A percentile compares a stretch with the other conserved stretches of the same genome.
Conservation (phyloP, 2,113 vertebrate genomes). For the Microcebus lehilahytsara region DNA sequence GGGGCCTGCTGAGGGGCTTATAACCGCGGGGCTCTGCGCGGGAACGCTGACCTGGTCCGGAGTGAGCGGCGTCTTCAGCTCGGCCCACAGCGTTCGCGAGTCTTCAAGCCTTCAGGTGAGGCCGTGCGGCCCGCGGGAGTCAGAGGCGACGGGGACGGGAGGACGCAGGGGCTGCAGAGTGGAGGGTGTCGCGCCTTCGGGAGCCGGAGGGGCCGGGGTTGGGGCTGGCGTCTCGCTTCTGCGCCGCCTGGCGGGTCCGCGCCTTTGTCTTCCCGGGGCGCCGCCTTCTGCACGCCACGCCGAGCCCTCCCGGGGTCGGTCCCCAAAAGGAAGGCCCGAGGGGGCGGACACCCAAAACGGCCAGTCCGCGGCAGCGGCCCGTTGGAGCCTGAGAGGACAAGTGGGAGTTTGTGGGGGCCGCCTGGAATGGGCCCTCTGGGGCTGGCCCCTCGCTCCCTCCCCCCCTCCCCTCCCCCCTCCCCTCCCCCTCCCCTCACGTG, state of each 20-base stretch:
- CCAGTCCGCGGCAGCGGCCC: neutral
- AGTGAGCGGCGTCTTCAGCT: rapidly evolving
- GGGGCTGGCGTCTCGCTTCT: neutral
- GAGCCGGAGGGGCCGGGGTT: no score
- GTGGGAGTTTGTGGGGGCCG: neutral
- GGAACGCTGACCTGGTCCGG: neutral
- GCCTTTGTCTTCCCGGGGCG: neutral
- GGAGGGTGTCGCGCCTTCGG: rapidly evolving
- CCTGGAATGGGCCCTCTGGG: neutral
- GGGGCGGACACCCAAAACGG: neutral
- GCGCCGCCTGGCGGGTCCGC: neutral
- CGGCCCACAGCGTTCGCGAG: rapidly evolving
- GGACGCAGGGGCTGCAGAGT: neutral
- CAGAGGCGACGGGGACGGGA: neutral
- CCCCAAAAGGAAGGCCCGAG: neutral
- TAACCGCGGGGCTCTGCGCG: rapidly evolving
- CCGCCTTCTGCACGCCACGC: rapidly evolving
- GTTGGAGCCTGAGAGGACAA: neutral
- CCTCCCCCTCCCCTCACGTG: neutral
- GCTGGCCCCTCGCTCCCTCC: neutral
- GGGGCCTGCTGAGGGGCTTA: neutral
- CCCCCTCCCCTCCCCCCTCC: no score
- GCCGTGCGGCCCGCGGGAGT: rapidly evolving
- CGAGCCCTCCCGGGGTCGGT: rapidly evolving
- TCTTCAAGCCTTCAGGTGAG: neutral